phyloP scores from a whole-genome alignment of 2,797 vertebrate species.

The Ceryle rudis region DNA sequence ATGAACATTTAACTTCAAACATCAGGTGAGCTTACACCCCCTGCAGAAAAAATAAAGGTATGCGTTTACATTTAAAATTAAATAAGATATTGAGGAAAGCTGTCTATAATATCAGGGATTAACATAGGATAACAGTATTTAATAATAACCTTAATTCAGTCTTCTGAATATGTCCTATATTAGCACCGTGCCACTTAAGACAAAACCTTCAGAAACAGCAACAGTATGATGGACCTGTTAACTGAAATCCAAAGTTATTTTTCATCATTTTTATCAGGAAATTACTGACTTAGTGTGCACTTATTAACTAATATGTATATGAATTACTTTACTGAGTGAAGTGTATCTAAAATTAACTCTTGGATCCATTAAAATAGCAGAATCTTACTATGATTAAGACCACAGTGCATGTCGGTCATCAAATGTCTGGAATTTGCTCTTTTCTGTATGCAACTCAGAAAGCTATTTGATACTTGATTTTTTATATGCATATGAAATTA shows the following conservation, averaged over 20 bases:
- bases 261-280: background rate
- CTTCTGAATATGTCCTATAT: background rate
- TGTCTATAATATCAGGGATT: background rate
- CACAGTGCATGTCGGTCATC: background rate
- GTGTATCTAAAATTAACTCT: background rate
- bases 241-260: background rate
- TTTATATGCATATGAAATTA: background rate
- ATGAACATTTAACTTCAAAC: background rate
- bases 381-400: background rate
- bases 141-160: background rate
- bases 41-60: background rate
- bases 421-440: background rate
- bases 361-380: background rate
- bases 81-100: background rate
- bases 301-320: background rate
- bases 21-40: background rate
- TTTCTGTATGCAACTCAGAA: background rate
- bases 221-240: background rate
- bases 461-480: background rate
- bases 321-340: background rate
- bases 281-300: background rate
- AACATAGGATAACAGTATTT: background rate
- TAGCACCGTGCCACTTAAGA: background rate
- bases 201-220: background rate
- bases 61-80: background rate